These are phyloP conservation scores for Pseudotriccus pelzelni DNA, from an alignment of 2,797 vertebrate genomes.

Conservation along the genomic window DNA sequence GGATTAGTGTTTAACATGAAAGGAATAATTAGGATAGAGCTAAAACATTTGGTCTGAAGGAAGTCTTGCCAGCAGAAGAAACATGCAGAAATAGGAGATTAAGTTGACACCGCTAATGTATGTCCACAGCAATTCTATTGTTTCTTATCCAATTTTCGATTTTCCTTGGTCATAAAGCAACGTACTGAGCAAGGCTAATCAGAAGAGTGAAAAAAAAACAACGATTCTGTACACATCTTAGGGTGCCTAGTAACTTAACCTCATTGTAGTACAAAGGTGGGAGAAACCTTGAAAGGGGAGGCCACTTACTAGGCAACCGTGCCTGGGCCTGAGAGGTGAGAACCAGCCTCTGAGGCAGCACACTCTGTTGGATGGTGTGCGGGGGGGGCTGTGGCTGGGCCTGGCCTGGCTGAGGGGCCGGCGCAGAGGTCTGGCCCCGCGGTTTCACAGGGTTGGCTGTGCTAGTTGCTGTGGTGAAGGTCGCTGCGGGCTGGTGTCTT, in stretches of 20 bases:
- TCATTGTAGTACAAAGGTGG: conserved; percentile 76
- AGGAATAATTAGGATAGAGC: conserved; percentile 63
- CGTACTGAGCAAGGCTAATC: conserved; percentile 62
- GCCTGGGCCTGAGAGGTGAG: conserved; percentile 98
- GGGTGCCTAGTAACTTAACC: conserved; percentile 70
- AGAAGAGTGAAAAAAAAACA: conserved; percentile 72
- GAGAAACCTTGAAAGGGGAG: conserved; percentile 77
- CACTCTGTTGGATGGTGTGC: conserved; percentile 88
- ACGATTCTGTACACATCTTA: conserved; percentile 73
- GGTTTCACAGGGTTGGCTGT: conserved; percentile 78
- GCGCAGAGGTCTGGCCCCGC: conserved; percentile 81
- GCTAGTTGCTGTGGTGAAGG: conserved; percentile 80
- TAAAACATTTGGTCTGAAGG: conserved; percentile 64
- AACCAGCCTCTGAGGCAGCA: conserved; percentile 95
- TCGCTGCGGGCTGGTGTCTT: conserved; percentile 83
- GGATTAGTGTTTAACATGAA: conserved; percentile 72
- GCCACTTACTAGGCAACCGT: conserved; percentile 99
- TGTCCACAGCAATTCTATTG: conserved; percentile 74
- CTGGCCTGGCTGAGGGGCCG: conserved; percentile 80
- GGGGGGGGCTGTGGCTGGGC: conserved; percentile 84
- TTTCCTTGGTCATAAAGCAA: conserved; percentile 65
- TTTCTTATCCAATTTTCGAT: conserved; percentile 69
- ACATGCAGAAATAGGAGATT: conserved; percentile 75
- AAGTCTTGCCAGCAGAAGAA: conserved; percentile 70
- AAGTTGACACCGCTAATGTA: conserved; percentile 76